Evolutionary conservation across 1,140 invertebrate species (phyloP).

Genomic region (Drosophila subobscura): DNA sequence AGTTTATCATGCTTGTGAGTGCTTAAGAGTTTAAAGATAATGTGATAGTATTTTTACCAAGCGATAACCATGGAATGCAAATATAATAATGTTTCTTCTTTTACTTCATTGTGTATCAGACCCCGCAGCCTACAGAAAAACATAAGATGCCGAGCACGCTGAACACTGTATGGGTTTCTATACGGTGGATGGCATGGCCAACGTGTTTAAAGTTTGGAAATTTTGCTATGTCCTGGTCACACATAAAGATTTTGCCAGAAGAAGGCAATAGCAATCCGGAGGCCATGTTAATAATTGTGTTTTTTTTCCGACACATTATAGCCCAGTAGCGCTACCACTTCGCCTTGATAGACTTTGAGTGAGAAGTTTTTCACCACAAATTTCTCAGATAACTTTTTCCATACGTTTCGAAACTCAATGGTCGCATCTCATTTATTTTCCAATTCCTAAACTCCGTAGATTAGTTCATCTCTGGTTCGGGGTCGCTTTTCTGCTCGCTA

Average conservation of each 20-base stretch:
- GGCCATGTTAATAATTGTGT: slow-evolving; percentile 40
- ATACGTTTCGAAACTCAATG: slow-evolving; percentile 42
- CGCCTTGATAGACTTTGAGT: slow-evolving; percentile 33
- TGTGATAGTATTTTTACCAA: too few species aligned
- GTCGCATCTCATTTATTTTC: too few species aligned
- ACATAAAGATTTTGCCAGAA: slow-evolving; percentile 24
- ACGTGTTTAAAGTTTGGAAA: background rate
- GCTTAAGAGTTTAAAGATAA: too few species aligned
- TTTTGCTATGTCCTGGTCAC: slow-evolving; percentile 15
- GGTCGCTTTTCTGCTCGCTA: too few species aligned
- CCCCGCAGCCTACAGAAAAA: slow-evolving; percentile 51
- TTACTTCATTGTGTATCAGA: background rate
- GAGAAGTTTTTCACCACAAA: slow-evolving; percentile 37
- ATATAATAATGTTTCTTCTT: slow-evolving; percentile 13
- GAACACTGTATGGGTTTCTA: slow-evolving; percentile 26
- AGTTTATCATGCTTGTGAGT: too few species aligned
- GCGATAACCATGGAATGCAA: slow-evolving; percentile 3
- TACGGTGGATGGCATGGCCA: background rate
- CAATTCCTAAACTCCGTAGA: background rate
- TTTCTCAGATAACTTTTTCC: slow-evolving; percentile 23
- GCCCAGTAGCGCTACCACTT: slow-evolving; percentile 50
- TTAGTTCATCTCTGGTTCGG: background rate
- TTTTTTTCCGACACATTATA: slow-evolving; percentile 53
- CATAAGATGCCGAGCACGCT: slow-evolving; percentile 38
- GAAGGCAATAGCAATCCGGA: slow-evolving; percentile 13